Percentiles rank a stretch among this genome's conserved stretches.
Conservation (phyloP, 2,797 vertebrate genomes). For the Anas bahamensis region DNA sequence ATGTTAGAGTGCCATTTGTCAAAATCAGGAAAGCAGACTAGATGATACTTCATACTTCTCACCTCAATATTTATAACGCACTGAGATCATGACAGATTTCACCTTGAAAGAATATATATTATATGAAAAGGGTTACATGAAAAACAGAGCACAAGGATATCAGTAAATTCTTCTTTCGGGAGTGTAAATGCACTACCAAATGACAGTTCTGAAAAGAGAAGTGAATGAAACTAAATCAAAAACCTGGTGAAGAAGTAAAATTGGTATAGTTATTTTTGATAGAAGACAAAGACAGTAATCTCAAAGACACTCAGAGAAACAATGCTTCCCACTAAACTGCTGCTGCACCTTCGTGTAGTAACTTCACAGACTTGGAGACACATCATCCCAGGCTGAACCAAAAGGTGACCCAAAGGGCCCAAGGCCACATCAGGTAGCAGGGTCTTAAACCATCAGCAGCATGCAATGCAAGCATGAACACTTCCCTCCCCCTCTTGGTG, state of each 20-base stretch:
- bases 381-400: not conserved
- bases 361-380: not conserved
- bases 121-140: not conserved
- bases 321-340: not conserved
- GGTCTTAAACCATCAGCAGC: not conserved
- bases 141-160: not conserved
- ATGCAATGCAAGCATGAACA: not conserved
- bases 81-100: not conserved
- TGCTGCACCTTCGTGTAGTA: not conserved
- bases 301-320: not conserved
- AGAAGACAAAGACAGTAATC: not conserved
- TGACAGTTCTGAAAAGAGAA: not conserved
- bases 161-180: not conserved
- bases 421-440: not conserved
- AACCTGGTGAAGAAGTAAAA: not conserved
- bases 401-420: not conserved
- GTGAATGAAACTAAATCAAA: not conserved
- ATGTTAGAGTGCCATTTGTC: not conserved
- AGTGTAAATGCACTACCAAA: not conserved
- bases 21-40: not conserved
- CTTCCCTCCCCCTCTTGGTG: rapidly evolving
- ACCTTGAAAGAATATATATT: not conserved
- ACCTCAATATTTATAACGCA: not conserved
- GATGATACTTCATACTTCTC: not conserved
- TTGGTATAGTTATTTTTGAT: not conserved